A percentile compares a stretch with the other conserved stretches of the same genome.
Evolutionary conservation across 2,888 invertebrate genomes (phyloP).

Genomic region (Amiota communis): DNA sequence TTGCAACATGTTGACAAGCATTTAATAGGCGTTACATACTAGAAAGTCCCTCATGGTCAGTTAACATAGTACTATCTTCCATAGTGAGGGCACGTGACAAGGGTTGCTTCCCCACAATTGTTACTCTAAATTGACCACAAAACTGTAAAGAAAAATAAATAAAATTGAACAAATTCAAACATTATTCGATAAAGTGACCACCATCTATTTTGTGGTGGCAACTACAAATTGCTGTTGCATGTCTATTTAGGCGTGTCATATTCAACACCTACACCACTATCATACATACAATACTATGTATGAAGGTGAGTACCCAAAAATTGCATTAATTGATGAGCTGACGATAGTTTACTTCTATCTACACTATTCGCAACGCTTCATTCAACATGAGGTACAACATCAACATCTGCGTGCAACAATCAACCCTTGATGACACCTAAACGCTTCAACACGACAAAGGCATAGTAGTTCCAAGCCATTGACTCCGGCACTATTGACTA

Average conservation of each 20-base stretch:
- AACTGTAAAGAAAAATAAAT: not conserved
- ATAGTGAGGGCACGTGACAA: not conserved
- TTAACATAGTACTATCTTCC: too few species aligned
- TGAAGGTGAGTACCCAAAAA: not conserved
- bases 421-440: slow-evolving; percentile 46
- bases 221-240: slow-evolving; percentile 4
- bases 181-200: not conserved
- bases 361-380: too few species aligned
- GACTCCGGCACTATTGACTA: slow-evolving; percentile 43
- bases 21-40: not conserved
- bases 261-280: slow-evolving; percentile 15
- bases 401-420: slow-evolving; percentile 10
- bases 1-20: slow-evolving; percentile 23
- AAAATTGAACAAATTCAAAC: slow-evolving; percentile 12
- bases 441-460: slow-evolving; percentile 48
- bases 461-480: not conserved
- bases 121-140: not conserved
- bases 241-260: slow-evolving; percentile 8
- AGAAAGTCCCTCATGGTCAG: too few species aligned
- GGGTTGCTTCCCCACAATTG: not conserved
- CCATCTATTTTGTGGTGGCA: not conserved
- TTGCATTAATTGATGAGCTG: slow-evolving; percentile 7
- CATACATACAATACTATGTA: not conserved
- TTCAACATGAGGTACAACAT: not conserved
- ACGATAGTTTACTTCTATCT: too few species aligned